A percentile compares a stretch with the other conserved stretches of the same genome.
phyloP scores from a whole-genome alignment of 2,113 vertebrate genomes.

The Chionodraco myersi region DNA sequence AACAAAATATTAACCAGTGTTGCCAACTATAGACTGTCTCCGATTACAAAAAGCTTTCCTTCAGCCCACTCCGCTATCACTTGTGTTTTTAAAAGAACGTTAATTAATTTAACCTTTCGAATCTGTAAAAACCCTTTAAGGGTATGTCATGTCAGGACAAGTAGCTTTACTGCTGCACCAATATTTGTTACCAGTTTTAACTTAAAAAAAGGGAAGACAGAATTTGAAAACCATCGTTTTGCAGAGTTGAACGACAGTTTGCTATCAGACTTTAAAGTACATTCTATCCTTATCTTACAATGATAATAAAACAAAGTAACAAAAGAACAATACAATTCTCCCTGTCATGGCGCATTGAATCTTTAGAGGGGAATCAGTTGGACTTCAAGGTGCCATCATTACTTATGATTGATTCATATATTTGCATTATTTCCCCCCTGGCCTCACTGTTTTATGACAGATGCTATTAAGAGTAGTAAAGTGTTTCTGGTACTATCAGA shows the following conservation, averaged over 20 bases:
- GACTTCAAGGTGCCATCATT: not conserved
- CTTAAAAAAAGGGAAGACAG: not conserved
- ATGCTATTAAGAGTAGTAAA: not conserved
- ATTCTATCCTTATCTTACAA: not conserved
- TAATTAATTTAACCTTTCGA: not conserved
- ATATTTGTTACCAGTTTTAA: not conserved
- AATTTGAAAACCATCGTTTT: not conserved
- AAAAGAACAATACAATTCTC: not conserved
- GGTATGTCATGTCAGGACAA: not conserved
- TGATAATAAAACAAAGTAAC: not conserved
- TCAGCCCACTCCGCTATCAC: not conserved
- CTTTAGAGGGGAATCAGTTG: not conserved
- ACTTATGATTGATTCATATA: not conserved
- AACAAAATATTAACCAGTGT: slow-evolving; percentile 54
- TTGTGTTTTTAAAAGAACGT: not conserved
- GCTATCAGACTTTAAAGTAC: not conserved
- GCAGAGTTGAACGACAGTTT: not conserved
- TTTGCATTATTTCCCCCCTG: not conserved
- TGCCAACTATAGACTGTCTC: slow-evolving; percentile 47
- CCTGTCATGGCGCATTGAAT: not conserved
- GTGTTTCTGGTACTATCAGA: slow-evolving; percentile 1
- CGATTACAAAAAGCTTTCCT: slow-evolving; percentile 28
- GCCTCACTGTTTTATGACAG: not conserved
- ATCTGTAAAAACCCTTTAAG: not conserved
- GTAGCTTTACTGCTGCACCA: not conserved